Percentiles rank a stretch among this genome's conserved stretches.
These are phyloP conservation scores for Salvelinus fontinalis DNA, from an alignment of 2,113 vertebrate species.

Conservation along the genomic window DNA sequence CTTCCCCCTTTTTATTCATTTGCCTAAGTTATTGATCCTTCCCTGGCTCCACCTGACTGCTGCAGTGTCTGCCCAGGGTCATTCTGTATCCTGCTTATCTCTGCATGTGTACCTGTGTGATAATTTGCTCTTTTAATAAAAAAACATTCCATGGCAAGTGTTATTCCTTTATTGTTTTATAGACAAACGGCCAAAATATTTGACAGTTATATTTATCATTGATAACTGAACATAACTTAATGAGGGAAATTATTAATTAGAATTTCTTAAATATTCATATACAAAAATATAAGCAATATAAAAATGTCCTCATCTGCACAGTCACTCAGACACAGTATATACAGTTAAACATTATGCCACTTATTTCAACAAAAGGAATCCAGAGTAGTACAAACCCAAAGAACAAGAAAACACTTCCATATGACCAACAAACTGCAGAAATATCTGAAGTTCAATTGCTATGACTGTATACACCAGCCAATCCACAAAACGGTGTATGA, in stretches of 20 bases:
- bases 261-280: slow-evolving; percentile 48
- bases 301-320: slow-evolving; percentile 29
- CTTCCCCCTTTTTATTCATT: not conserved
- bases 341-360: slow-evolving; percentile 7
- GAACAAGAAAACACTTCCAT: not conserved
- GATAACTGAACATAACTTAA: slow-evolving; percentile 50
- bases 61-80: slow-evolving; percentile 50
- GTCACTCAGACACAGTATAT: slow-evolving; percentile 16
- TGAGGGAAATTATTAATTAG: slow-evolving; percentile 8
- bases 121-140: slow-evolving; percentile 7
- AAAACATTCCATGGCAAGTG: slow-evolving; percentile 20
- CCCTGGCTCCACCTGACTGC: slow-evolving; percentile 51
- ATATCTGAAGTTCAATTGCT: too few relatives aligned
- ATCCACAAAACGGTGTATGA: too few relatives aligned
- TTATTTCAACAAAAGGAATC: not conserved
- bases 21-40: slow-evolving; percentile 19
- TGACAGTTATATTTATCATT: slow-evolving; percentile 8
- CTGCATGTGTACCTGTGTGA: not conserved
- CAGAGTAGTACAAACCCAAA: not conserved
- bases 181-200: slow-evolving; percentile 9
- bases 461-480: too few relatives aligned
- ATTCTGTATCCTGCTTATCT: slow-evolving; percentile 6
- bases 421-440: not conserved
- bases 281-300: slow-evolving; percentile 37
- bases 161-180: slow-evolving; percentile 33